Base-by-base conservation (phyloP, 1,140 invertebrate species). In the Chironomus striatipennis region DNA sequence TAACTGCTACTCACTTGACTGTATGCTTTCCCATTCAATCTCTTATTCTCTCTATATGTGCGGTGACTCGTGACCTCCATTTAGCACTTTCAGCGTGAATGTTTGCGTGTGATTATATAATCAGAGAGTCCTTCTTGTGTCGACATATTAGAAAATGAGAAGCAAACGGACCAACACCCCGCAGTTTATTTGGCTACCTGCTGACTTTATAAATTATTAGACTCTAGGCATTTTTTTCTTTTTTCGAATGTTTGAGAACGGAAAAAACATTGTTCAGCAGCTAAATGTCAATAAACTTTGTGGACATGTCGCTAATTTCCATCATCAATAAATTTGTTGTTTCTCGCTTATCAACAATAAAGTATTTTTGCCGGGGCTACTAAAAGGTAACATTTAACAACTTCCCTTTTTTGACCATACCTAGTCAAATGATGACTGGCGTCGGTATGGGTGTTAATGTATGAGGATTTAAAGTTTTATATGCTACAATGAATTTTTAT, bases 71-170 rank as follows among this genome's bases (percentile, higher is more conserved):
- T 57, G 47, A 57, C 47, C 43, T 57, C 47, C 47, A 57, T 57
- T 57, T 57, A 57, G 12, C 47, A 57, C 47, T 57, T 57, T 57
- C 12, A 57, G 47, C n/a, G 47, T n/a, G n/a, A 57, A 57, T 57
- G 47, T 57, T 57, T 4, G 47, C 47, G 47, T 57, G 47, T 57
- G 47, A 57, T 57, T 57, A 57, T 57, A 57, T 57, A 57, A 57
- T 57, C 47, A 57, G 4, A 57, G 15, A 57, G 47, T 57, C 47
- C 47, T n/a, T n/a, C 47, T 15, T 57, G 24, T 34, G 24, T 34
- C 24, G 24, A 34, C 24, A 34, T 34, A 2, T 5, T 1, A 5
- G 5, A 34, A 34, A 34, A 34, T 34, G 24, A 34, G 5, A 34
- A 34, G 5, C 5, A 1, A 2, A 1, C 24, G 24, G 24, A 1